Evolutionary conservation across 92 coral and sea anemone species (phyloP), one percentile per base, ranked within the genome.

Genomic region (Epizoanthus rinbou): DNA sequence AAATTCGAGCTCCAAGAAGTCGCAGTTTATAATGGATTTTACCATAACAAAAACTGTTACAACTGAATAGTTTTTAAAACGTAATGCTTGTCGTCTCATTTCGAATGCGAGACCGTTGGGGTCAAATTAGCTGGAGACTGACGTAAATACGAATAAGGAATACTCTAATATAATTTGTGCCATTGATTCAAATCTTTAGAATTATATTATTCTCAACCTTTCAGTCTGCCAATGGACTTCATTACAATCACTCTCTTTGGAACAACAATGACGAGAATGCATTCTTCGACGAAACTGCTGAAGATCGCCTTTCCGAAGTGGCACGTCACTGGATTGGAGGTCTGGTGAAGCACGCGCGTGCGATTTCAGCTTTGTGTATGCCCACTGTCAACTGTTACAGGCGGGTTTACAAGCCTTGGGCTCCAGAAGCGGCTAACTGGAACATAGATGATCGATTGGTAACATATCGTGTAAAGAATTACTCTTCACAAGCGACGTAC

Each of bases 311-410:
- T 18, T 79, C 83, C 3, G 19, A 79, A 68, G 72, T 64, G 18
- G 47, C 37, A 4, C 71, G 54, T 9, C 72, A 79, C 16, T 79
- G 72, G 83, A 4, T 79, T 16, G 83, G 83, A 31, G 83, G 83
- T 24, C 35, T 79, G 35, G 59, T 62, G 5, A 57, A 79, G n/a
- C 83, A 79, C n/a, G 72, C 83, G 31, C 1, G 71, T 17, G 83
- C 83, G 1, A 60, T 79, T 4, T 60, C 71, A 5, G 71, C 71
- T 1, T 52, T 79, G 8, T 59, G 83, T 14, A 37, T 64, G 69
- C 83, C 83, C 1, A 79, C 83, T n/a, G 54, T 79, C 58, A 79
- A 79, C 53, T 79, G 83, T 6, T 79, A 60, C 37, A 56, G 83
- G 72, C 56, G 83, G 31, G 56, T 41, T 3, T 24, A 79, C 50